A percentile compares a stretch with the other conserved stretches of the same genome.
Evolutionary conservation across 2,797 vertebrate species (phyloP).

Genomic region (Enteromius paludinosus): DNA sequence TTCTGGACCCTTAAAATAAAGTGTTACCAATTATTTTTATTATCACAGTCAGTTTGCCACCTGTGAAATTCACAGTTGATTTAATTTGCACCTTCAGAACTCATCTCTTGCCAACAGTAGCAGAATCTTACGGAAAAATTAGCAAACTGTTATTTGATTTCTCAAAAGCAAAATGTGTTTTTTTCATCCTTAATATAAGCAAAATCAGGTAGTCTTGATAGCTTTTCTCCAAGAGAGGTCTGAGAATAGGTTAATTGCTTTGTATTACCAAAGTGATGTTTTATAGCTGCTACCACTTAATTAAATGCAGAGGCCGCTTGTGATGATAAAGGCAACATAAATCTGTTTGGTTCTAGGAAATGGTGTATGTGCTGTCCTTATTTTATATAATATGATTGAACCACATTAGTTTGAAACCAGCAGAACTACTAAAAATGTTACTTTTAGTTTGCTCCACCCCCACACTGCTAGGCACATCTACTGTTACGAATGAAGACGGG

Average conservation of each 20-base stretch:
- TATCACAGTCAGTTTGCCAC: constrained; percentile 15
- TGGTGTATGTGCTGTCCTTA: neutral
- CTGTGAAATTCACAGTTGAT: constrained; percentile 6
- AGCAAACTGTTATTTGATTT: constrained; percentile 12
- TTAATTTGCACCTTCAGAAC: neutral
- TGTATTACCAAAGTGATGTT: constrained; percentile 61
- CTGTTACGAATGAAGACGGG: no score
- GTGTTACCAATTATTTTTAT: neutral
- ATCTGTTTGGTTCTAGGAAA: constrained; percentile 59
- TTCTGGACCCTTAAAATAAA: no score
- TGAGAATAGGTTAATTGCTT: constrained; percentile 37
- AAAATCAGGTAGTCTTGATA: neutral
- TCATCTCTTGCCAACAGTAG: neutral
- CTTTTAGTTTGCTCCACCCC: neutral
- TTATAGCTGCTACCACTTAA: constrained; percentile 65
- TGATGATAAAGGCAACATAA: constrained; percentile 70
- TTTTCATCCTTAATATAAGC: neutral
- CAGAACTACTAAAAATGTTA: neutral
- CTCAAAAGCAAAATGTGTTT: neutral
- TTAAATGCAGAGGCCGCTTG: constrained; percentile 67
- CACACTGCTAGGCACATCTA: neutral
- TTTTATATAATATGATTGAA: neutral
- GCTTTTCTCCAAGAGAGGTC: constrained; percentile 13
- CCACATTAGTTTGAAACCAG: neutral
- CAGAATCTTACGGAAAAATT: neutral